Percentiles rank a stretch among this genome's conserved stretches.
phyloP scores from a whole-genome alignment of 2,888 invertebrate genomes.

The Trachelus iudaicus region DNA sequence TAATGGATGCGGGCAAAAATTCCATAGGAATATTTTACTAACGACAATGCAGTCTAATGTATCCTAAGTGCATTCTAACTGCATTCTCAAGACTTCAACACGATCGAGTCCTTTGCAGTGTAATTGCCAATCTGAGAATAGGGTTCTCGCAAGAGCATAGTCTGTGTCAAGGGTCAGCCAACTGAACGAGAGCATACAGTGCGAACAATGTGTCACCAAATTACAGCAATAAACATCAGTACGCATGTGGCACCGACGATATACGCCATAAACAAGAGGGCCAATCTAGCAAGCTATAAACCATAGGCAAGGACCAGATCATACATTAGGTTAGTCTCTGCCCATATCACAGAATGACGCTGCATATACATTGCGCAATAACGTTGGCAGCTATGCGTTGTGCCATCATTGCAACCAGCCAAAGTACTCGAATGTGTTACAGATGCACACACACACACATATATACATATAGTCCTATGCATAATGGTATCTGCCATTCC shows the following conservation, averaged over 20 bases:
- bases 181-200: not conserved
- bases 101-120: not conserved
- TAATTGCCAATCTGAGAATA: not conserved
- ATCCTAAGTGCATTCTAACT: not conserved
- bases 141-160: not conserved
- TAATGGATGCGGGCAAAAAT: not conserved
- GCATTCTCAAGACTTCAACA: not conserved
- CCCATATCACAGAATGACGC: not conserved
- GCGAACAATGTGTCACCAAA: slow-evolving; percentile 14
- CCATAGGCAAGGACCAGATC: slow-evolving; percentile 12
- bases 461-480: not conserved
- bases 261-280: slow-evolving; percentile 15
- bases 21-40: not conserved
- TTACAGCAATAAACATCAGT: slow-evolving; percentile 18
- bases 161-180: not conserved
- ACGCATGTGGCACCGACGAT: slow-evolving; percentile 2
- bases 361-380: slow-evolving; percentile 3
- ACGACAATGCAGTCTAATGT: not conserved
- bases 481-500: not conserved
- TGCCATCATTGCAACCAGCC: not conserved
- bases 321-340: slow-evolving; percentile 6
- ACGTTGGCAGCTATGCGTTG: not conserved
- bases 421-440: not conserved
- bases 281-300: slow-evolving; percentile 18
- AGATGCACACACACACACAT: not conserved